Conservation (phyloP, 2,113 vertebrate genomes). For the Blennius ocellaris region DNA sequence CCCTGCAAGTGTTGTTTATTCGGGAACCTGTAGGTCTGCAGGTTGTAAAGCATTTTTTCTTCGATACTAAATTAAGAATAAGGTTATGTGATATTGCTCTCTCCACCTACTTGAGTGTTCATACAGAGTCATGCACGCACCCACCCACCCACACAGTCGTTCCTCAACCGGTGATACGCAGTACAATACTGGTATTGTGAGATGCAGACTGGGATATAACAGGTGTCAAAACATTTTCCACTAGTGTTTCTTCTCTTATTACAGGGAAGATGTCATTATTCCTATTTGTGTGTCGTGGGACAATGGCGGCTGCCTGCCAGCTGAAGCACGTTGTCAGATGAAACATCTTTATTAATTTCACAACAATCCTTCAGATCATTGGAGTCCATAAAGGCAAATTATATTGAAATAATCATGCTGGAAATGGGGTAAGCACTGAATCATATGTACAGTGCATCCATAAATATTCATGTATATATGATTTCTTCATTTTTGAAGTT, state of each 20-base stretch:
- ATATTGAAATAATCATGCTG: too few species aligned
- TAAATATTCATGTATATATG: too few species aligned
- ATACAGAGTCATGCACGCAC: constrained; percentile 10
- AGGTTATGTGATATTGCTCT: constrained; percentile 42
- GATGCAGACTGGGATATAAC: constrained; percentile 19
- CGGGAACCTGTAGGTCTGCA: neutral
- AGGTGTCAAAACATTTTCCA: constrained; percentile 25
- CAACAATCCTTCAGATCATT: too few species aligned
- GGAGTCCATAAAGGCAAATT: too few species aligned
- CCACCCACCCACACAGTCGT: constrained; percentile 25
- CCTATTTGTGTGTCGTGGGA: constrained; percentile 3
- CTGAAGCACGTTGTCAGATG: too few species aligned
- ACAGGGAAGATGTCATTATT: neutral
- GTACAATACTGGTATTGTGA: constrained; percentile 10
- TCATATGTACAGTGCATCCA: too few species aligned
- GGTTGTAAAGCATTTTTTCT: constrained; percentile 11
- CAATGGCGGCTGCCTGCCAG: neutral
- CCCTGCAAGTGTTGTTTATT: neutral
- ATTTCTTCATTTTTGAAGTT: too few species aligned
- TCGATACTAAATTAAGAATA: constrained; percentile 38
- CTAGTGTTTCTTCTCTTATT: neutral
- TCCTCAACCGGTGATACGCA: constrained; percentile 2
- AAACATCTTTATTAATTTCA: too few species aligned
- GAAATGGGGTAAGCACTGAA: too few species aligned
- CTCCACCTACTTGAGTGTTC: constrained; percentile 39